Percentiles rank a stretch among this genome's conserved stretches.
phyloP scores from a whole-genome alignment of 37 sponge, comb jelly and placozoan genomes.

The Eunapius fragilis region DNA sequence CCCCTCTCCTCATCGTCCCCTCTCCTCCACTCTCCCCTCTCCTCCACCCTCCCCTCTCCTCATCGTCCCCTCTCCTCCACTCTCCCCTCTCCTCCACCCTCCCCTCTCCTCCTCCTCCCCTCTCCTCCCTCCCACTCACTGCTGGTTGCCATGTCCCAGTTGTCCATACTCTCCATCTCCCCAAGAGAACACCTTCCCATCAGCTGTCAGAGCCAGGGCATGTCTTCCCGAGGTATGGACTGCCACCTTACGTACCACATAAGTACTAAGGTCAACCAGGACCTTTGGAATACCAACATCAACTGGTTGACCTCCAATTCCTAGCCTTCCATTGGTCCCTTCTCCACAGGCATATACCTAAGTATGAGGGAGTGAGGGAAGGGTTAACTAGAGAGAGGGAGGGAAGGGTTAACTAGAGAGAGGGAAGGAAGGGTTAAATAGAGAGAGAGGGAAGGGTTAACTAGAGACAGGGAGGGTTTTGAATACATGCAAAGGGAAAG shows the following conservation, averaged over 20 bases:
- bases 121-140: slow-evolving; percentile 13
- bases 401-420: neutral
- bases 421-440: no score
- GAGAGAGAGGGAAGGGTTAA: neutral
- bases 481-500: no score
- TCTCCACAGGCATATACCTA: slow-evolving; percentile 93
- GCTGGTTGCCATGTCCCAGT: slow-evolving; percentile 92
- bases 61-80: neutral
- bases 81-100: neutral
- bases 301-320: slow-evolving; percentile 49
- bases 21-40: neutral
- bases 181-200: slow-evolving; percentile 97
- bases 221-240: slow-evolving; percentile 82
- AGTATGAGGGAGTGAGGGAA: neutral
- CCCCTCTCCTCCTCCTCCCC: neutral
- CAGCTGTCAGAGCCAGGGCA: slow-evolving; percentile 88
- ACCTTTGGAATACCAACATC: slow-evolving; percentile 45
- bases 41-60: neutral
- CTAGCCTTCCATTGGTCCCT: slow-evolving; percentile 81
- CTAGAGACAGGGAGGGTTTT: no score
- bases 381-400: neutral
- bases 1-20: neutral
- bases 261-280: slow-evolving; percentile 72
- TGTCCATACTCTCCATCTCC: slow-evolving; percentile 97
- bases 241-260: slow-evolving; percentile 91